phyloP scores from a whole-genome alignment of 2,888 invertebrate species.

The Meta bourneti region DNA sequence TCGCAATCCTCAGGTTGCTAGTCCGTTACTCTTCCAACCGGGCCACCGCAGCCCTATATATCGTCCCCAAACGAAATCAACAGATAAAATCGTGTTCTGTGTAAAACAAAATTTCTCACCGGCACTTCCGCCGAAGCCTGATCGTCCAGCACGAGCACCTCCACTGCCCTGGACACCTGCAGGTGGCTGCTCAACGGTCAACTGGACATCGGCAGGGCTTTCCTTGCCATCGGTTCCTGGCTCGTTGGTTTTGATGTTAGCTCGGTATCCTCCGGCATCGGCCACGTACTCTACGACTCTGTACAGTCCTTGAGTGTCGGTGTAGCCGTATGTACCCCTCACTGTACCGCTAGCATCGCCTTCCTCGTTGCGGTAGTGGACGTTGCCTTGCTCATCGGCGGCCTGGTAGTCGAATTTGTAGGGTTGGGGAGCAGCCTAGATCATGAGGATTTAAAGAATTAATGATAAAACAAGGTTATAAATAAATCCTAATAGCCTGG shows the following conservation, averaged over 20 bases:
- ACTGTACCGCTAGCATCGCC: conserved; percentile 62
- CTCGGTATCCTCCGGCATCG: conserved; percentile 64
- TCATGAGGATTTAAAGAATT: neutral
- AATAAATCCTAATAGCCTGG: neutral
- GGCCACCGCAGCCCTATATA: no score
- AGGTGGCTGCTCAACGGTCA: conserved; percentile 66
- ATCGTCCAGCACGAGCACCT: neutral
- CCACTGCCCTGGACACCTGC: conserved; percentile 56
- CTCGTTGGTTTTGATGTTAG: conserved; percentile 70
- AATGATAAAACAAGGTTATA: neutral
- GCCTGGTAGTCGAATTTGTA: conserved; percentile 71
- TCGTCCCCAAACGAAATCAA: no score
- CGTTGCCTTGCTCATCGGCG: conserved; percentile 63
- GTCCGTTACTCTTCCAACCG: no score
- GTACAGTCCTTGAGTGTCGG: conserved; percentile 61
- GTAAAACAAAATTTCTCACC: neutral
- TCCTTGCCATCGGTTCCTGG: conserved; percentile 60
- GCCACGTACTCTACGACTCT: conserved; percentile 69
- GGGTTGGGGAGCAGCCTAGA: conserved; percentile 59
- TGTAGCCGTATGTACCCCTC: conserved; percentile 69
- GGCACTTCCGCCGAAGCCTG: conserved; percentile 3
- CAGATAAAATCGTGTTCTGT: no score
- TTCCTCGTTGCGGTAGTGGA: conserved; percentile 65
- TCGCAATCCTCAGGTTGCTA: no score
- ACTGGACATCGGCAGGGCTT: conserved; percentile 62